These are phyloP conservation scores for Hyposoter dolosus DNA, from an alignment of 2,888 invertebrate genomes.

Conservation along the genomic window DNA sequence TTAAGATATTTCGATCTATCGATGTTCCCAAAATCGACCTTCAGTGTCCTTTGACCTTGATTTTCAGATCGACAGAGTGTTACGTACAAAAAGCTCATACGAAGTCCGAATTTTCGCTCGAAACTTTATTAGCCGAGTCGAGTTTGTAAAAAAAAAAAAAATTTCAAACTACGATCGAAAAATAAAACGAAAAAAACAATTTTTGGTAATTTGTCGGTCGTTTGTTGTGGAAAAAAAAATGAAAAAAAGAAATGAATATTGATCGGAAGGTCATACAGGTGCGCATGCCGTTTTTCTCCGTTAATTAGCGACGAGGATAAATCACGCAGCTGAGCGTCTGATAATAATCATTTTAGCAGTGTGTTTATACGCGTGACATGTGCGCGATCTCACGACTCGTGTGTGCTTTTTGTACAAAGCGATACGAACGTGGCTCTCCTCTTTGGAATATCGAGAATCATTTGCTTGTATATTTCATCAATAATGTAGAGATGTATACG, in stretches of 20 bases:
- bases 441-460: neutral
- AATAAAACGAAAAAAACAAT: too few species aligned
- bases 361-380: neutral
- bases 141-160: neutral
- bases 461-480: neutral
- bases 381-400: slow-evolving; percentile 5
- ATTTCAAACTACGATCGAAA: too few species aligned
- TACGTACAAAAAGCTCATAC: neutral
- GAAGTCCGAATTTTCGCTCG: neutral
- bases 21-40: neutral
- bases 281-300: slow-evolving; percentile 8
- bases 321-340: slow-evolving; percentile 21
- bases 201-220: neutral
- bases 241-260: neutral
- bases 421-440: neutral
- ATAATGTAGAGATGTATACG: neutral
- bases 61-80: neutral
- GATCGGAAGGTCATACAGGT: slow-evolving; percentile 25
- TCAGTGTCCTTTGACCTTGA: neutral
- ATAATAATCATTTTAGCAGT: slow-evolving; percentile 19
- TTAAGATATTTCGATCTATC: neutral
- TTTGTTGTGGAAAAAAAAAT: neutral
- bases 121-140: neutral
- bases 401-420: neutral
- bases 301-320: slow-evolving; percentile 14